Evolutionary conservation across 2,888 invertebrate species (phyloP), one percentile per base, ranked within the genome.

Genomic region (Tinea trinotella): DNA sequence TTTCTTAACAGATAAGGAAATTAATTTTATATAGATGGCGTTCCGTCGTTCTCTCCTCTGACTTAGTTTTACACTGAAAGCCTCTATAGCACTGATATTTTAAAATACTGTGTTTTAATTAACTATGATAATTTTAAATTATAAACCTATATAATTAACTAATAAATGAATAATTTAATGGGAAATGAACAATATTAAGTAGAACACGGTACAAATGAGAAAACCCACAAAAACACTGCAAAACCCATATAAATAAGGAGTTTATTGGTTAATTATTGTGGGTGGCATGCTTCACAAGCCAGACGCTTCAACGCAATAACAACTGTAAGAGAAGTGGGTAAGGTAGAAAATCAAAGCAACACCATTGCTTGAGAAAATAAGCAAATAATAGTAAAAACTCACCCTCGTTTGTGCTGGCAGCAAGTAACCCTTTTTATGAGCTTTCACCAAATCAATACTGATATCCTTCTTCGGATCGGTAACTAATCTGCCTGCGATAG

Each of bases 371-470:
- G 66, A 70, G 71, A 40, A 70, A 62, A 80, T 57, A 30, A 30
- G 30, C 30, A 30, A 30, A 30, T 10, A 2, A 60, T 60, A 60
- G 60, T 61, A 64, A 65, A 66, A 61, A 92, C 95, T 96, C 90
- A 96, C 96, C 95, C 96, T 91, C 75, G 94, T 93, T 90, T 95
- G 94, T 75, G 96, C 95, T 79, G 95, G 92, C 87, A 96, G 89
- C 70, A 96, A 91, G 86, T 93, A 92, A 70, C 96, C 95, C 87
- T 91, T 92, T 77, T 94, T 93, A 75, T 91, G 88, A 72, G 96
- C 96, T 87, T 94, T 95, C 68, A 92, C 87, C 75, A 96, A 90
- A 88, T 95, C 94, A 61, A 90, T 83, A 74, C 83, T 87, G 58
- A 85, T 74, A 65, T 88, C 88, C 71, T 89, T 90, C 59, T 74